Evolutionary conservation across 1,140 invertebrate genomes (phyloP).

Genomic region (Cherax quadricarinatus): DNA sequence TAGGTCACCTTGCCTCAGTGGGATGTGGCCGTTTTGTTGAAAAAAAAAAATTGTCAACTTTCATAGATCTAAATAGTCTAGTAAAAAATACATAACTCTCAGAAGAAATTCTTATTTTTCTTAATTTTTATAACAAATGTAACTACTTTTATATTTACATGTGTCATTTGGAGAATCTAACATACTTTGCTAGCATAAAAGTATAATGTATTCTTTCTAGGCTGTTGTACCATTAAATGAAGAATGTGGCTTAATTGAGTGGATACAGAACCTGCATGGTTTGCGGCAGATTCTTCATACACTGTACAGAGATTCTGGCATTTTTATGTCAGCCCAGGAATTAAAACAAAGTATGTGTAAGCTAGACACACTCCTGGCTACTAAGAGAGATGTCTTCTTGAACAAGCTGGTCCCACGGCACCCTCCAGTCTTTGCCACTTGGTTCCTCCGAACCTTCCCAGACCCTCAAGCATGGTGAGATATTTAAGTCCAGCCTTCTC

Average conservation of each 20-base stretch:
- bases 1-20: too few species aligned
- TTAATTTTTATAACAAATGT: too few species aligned
- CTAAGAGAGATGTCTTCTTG: slow-evolving; percentile 86
- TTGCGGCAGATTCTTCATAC: slow-evolving; percentile 84
- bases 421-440: slow-evolving; percentile 92
- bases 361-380: slow-evolving; percentile 81
- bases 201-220: slow-evolving; percentile 20
- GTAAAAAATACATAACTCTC: too few species aligned
- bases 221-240: slow-evolving; percentile 90
- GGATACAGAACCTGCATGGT: slow-evolving; percentile 92
- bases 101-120: too few species aligned
- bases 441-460: slow-evolving; percentile 92
- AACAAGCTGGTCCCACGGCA: slow-evolving; percentile 85
- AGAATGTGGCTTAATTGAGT: slow-evolving; percentile 96
- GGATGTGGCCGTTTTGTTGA: too few species aligned
- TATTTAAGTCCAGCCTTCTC: background rate
- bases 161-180: background rate
- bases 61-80: too few species aligned
- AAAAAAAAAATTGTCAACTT: too few species aligned
- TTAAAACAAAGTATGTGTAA: slow-evolving; percentile 78
- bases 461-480: slow-evolving; percentile 92
- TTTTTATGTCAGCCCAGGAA: slow-evolving; percentile 79
- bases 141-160: background rate
- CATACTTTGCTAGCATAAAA: too few species aligned
- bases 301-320: slow-evolving; percentile 85